These are phyloP conservation scores for Ennomos quercinarius DNA, from an alignment of 2,888 invertebrate species.

Conservation along the genomic window DNA sequence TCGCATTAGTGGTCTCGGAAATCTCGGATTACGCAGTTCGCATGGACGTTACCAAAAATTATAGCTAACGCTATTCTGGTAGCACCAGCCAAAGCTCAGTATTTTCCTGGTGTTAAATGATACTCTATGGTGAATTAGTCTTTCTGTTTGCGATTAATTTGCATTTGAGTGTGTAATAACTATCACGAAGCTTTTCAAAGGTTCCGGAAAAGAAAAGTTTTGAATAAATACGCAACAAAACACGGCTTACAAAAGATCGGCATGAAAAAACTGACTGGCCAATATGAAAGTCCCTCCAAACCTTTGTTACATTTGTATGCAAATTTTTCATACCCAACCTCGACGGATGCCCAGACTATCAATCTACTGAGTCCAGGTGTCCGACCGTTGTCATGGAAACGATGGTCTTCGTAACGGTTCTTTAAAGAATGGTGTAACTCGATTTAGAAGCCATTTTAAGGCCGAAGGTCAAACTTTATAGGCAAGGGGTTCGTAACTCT, in stretches of 20 bases:
- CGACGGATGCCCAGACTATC: slow-evolving; percentile 56
- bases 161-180: background rate
- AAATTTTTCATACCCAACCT: slow-evolving; percentile 69
- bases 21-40: slow-evolving; percentile 2
- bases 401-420: slow-evolving; percentile 49
- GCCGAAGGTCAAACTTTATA: slow-evolving; percentile 30
- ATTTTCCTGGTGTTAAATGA: too few species aligned
- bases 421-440: slow-evolving; percentile 35
- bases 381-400: slow-evolving; percentile 61
- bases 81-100: too few species aligned
- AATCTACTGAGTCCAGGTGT: slow-evolving; percentile 67
- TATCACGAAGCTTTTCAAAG: slow-evolving; percentile 8
- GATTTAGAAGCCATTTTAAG: slow-evolving; percentile 36
- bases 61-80: background rate
- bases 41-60: slow-evolving; percentile 1
- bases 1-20: slow-evolving; percentile 15
- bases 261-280: slow-evolving; percentile 50
- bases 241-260: slow-evolving; percentile 30
- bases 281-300: slow-evolving; percentile 55
- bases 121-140: too few species aligned
- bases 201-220: slow-evolving; percentile 18
- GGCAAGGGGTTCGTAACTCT: slow-evolving; percentile 20
- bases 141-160: too few species aligned
- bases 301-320: slow-evolving; percentile 69
- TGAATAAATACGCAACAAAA: slow-evolving; percentile 30